Base-by-base conservation (phyloP, 2,888 invertebrate species). In the Acleris sparsana region DNA sequence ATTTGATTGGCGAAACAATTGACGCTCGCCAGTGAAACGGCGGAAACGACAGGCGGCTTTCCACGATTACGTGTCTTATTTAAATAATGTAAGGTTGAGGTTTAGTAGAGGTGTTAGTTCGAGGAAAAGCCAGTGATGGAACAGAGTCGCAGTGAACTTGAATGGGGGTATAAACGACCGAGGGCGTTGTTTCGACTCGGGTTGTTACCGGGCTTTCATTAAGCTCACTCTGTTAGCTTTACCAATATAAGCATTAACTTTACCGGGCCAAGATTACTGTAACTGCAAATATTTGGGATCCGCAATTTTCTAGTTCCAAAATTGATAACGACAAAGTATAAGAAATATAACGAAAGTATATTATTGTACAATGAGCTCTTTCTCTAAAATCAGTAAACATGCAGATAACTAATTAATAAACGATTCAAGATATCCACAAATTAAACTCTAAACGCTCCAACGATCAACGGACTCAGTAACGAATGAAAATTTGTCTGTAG, bases 181-280 rank as follows among this genome's bases (percentile, higher is more conserved):
- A 85, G 87, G 88, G 88, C 88, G 87, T 84, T 85, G 83, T 85
- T 83, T 80, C 74, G 72, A 79, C 72, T 77, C 80, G 79, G 76
- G 78, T 79, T 82, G 83, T 84, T 85, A 80, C 83, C 75, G 83
- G 82, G 83, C 80, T 86, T 83, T 82, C 82, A 85, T 84, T 85
- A 84, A 82, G 83, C 78, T 80, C 72, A 80, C 78, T 80, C 78
- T 84, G 84, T 82, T 79, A 78, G 59, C 71, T 80, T 75, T 72
- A 69, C 74, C 71, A 79, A 55, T 59, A 55, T 58, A 63, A 61
- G 59, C 58, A 59, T 59, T 51, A 51, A 18, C 39, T 44, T 48
- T 43, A 22, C 52, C 33, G 65, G 52, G 52, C 56, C 61, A 56
- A 56, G 46, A 61, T 65, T 65, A 64, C 39, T 16, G 51, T 56